These are phyloP conservation scores for Isaurus tuberculatus DNA, from an alignment of 92 coral and sea anemone genomes.

Conservation along the genomic window DNA sequence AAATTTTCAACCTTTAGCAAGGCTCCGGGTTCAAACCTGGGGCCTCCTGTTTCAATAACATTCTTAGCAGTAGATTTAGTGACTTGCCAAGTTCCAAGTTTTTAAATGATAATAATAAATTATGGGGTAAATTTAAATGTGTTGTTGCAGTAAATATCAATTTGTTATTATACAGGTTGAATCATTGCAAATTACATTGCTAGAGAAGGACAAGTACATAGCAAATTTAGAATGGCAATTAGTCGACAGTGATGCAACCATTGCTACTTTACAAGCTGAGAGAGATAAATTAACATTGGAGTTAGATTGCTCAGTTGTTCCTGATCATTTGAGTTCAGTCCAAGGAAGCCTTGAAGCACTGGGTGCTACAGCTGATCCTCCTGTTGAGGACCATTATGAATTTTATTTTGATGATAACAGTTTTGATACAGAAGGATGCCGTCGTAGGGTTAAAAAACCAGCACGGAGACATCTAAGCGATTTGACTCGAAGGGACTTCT, in stretches of 20 bases:
- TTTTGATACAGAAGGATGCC: conserved; percentile 61
- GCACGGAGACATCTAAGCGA: conserved; percentile 93
- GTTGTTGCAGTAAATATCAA: neutral
- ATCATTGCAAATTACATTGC: conserved; percentile 67
- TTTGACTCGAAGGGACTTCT: conserved; percentile 78
- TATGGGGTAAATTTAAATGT: too few species aligned
- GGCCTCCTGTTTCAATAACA: too few species aligned
- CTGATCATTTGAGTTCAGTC: conserved; percentile 67
- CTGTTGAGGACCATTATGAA: conserved; percentile 44
- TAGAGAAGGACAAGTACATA: conserved; percentile 91
- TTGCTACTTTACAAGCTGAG: conserved; percentile 89
- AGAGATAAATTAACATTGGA: conserved; percentile 90
- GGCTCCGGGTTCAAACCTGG: too few species aligned
- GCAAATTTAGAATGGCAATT: conserved; percentile 96
- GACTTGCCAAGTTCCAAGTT: too few species aligned
- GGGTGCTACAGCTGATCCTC: conserved; percentile 64
- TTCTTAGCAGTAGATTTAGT: too few species aligned
- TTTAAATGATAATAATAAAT: too few species aligned
- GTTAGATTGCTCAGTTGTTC: conserved; percentile 73
- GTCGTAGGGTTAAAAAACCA: conserved; percentile 67
- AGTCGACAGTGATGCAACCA: conserved; percentile 89
- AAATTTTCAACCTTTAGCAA: too few species aligned
- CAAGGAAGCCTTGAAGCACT: conserved; percentile 78
- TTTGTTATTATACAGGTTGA: conserved; percentile 61
- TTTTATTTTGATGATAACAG: conserved; percentile 48